Percentiles rank a stretch among this genome's conserved stretches.
Conservation (phyloP, 2,888 invertebrate genomes). For the Mantis religiosa region DNA sequence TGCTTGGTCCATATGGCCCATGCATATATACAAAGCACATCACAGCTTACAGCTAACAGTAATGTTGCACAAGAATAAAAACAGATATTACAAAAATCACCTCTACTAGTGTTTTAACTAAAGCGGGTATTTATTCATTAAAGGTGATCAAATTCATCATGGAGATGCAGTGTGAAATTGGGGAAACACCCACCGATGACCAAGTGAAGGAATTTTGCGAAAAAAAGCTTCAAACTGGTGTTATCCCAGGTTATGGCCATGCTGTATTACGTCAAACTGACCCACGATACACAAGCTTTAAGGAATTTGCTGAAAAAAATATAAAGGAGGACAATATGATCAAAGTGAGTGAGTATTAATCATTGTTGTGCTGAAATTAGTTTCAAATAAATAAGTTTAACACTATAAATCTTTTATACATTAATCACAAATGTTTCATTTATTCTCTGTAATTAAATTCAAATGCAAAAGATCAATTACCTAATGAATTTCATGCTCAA, state of each 20-base stretch:
- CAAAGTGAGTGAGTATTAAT: not conserved
- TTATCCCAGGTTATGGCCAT: conserved; percentile 62
- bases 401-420: no score
- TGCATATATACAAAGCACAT: no score
- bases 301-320: conserved; percentile 59
- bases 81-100: no score
- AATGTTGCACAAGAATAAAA: no score
- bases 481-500: no score
- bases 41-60: no score
- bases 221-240: conserved; percentile 57
- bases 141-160: conserved; percentile 57
- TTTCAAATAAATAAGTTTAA: conserved; percentile 28
- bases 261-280: conserved; percentile 61
- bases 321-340: conserved; percentile 46
- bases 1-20: no score
- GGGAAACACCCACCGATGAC: conserved; percentile 48
- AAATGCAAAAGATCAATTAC: no score
- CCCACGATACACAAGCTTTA: conserved; percentile 57
- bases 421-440: no score
- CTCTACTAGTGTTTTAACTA: no score
- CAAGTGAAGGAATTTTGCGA: conserved; percentile 55
- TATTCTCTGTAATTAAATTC: no score
- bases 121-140: conserved; percentile 33
- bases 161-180: conserved; percentile 49
- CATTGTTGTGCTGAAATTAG: conserved; percentile 32